Conservation (phyloP, 1,140 invertebrate species). For the Vollenhovia emeryi region DNA sequence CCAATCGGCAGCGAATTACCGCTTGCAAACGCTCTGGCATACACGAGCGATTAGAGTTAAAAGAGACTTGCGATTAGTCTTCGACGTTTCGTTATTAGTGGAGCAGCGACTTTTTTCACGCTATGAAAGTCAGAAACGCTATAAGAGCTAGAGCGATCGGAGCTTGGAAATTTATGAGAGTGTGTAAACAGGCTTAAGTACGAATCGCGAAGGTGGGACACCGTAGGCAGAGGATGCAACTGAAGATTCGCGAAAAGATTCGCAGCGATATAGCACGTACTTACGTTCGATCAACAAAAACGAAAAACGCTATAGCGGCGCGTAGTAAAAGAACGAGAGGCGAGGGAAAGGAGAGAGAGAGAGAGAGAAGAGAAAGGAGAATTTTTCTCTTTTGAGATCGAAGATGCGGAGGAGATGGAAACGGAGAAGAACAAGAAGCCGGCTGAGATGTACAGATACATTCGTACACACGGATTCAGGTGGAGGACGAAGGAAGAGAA, state of each 20-base stretch:
- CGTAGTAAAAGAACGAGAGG: conserved; percentile 7
- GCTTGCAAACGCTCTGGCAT: conserved; percentile 13
- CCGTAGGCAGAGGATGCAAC: not conserved
- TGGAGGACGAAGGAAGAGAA: conserved; percentile 49
- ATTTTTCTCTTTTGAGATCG: not conserved
- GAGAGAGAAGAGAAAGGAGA: not conserved
- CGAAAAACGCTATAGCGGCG: conserved; percentile 21
- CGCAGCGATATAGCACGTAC: not conserved
- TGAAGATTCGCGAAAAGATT: not conserved
- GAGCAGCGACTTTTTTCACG: not conserved
- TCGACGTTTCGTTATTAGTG: not conserved
- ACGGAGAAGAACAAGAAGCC: conserved; percentile 24
- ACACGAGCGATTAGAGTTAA: not conserved
- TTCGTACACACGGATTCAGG: conserved; percentile 10
- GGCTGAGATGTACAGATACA: conserved; percentile 2
- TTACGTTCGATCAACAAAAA: not conserved
- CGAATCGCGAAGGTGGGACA: not conserved
- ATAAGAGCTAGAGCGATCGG: not conserved
- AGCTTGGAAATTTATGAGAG: not conserved
- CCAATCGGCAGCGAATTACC: conserved; percentile 4
- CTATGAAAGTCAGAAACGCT: not conserved
- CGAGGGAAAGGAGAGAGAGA: not conserved
- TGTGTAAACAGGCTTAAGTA: no score
- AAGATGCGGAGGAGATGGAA: conserved; percentile 6
- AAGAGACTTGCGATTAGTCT: not conserved